Evolutionary conservation across 2,113 vertebrate genomes (phyloP).

Genomic region (Petaurus breviceps): DNA sequence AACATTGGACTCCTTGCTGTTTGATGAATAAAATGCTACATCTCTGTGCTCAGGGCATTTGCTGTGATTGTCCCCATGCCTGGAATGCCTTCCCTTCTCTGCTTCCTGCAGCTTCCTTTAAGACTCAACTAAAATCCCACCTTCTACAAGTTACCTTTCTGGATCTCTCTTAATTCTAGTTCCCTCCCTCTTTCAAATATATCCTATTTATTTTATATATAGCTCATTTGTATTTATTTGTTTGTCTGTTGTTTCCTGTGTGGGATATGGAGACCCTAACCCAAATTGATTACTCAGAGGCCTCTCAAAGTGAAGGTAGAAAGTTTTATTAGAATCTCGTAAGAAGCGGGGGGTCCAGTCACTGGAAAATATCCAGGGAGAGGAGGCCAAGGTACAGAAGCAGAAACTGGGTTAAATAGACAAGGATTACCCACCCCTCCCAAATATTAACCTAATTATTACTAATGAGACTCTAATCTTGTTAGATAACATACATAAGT

Average conservation of each 20-base stretch:
- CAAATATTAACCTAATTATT: too few species aligned
- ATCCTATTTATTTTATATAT: background rate
- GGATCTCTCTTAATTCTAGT: background rate
- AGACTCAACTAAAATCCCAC: background rate
- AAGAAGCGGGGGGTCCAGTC: too few species aligned
- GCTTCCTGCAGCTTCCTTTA: background rate
- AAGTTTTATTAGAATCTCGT: too few species aligned
- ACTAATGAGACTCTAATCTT: too few species aligned
- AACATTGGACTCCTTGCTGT: background rate
- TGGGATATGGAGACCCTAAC: too few species aligned
- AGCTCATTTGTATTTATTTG: background rate
- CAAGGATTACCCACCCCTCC: too few species aligned
- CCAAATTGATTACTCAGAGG: too few species aligned
- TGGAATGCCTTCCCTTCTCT: background rate
- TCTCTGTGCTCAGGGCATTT: background rate
- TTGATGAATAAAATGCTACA: background rate
- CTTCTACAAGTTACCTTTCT: background rate
- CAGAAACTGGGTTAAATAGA: too few species aligned
- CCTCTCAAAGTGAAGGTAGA: too few species aligned
- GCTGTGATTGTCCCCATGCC: background rate
- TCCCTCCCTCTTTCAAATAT: background rate
- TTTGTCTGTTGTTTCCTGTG: background rate
- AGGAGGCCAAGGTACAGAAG: too few species aligned
- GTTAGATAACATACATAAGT: too few species aligned
- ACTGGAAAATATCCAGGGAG: too few species aligned